A percentile compares a stretch with the other conserved stretches of the same genome.
These are phyloP conservation scores for Indicator maculatus DNA, from an alignment of 2,113 vertebrate genomes.

Conservation along the genomic window DNA sequence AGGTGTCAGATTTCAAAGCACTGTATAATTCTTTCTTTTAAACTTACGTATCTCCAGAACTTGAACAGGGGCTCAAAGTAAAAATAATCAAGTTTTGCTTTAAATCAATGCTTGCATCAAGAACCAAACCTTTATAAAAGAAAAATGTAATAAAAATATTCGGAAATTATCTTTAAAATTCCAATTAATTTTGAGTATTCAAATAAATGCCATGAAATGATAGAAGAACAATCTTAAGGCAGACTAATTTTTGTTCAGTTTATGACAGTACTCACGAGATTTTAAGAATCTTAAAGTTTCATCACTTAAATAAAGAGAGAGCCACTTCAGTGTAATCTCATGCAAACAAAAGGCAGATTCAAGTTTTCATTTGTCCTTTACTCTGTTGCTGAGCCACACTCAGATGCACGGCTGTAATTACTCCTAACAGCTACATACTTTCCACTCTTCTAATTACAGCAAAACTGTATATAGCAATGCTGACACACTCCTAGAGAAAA, in stretches of 20 bases:
- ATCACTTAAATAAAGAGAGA: constrained; percentile 37
- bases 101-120: not conserved
- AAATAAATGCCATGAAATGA: not conserved
- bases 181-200: not conserved
- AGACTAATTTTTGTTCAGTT: not conserved
- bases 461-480: constrained; percentile 53
- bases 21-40: not conserved
- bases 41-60: not conserved
- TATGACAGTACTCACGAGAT: not conserved
- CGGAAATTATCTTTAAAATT: not conserved
- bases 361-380: constrained; percentile 24
- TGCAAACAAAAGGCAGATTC: constrained; percentile 56
- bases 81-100: not conserved
- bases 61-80: not conserved
- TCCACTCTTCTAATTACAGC: constrained; percentile 43
- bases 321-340: constrained; percentile 43
- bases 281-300: constrained; percentile 30
- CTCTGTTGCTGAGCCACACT: constrained; percentile 21
- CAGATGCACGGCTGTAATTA: constrained; percentile 55
- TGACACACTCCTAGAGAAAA: constrained; percentile 69
- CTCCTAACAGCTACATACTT: constrained; percentile 64
- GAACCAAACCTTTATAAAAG: not conserved
- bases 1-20: constrained; percentile 2
- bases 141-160: not conserved
- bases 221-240: not conserved